Evolutionary conservation across 2,888 invertebrate genomes (phyloP).

Genomic region (Parasteatoda lunata): DNA sequence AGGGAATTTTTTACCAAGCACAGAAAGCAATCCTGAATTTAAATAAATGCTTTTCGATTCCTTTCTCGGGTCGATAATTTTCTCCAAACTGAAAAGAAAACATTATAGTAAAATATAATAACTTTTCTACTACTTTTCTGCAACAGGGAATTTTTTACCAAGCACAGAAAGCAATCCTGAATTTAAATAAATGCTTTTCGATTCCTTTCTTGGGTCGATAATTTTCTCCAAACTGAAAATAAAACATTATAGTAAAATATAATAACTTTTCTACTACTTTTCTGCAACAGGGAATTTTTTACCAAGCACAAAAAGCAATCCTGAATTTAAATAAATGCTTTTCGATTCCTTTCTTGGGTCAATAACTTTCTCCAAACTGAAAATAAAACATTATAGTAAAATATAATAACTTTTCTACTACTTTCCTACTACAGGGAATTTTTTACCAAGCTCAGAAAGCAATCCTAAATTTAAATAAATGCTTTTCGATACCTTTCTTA

Average conservation of each 20-base stretch:
- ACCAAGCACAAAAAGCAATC: conserved; percentile 74
- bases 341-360: conserved; percentile 68
- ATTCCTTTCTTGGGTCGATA: conserved; percentile 54
- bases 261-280: too few species aligned
- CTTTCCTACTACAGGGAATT: too few species aligned
- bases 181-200: conserved; percentile 73
- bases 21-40: conserved; percentile 74
- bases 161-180: conserved; percentile 74
- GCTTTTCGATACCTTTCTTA: too few species aligned
- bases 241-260: too few species aligned
- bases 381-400: not conserved
- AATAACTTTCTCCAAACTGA: conserved; percentile 53
- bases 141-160: conserved; percentile 72
- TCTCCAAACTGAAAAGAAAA: conserved; percentile 51
- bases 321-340: conserved; percentile 74
- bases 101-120: too few species aligned
- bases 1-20: conserved; percentile 73
- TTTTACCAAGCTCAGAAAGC: too few species aligned
- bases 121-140: too few species aligned
- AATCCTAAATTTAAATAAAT: too few species aligned
- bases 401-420: too few species aligned
- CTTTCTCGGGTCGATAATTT: conserved; percentile 55
- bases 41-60: conserved; percentile 72
- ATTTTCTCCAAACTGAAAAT: conserved; percentile 54
- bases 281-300: conserved; percentile 72